phyloP scores from a whole-genome alignment of 2,888 invertebrate genomes.

The Pyrrhia umbra region DNA sequence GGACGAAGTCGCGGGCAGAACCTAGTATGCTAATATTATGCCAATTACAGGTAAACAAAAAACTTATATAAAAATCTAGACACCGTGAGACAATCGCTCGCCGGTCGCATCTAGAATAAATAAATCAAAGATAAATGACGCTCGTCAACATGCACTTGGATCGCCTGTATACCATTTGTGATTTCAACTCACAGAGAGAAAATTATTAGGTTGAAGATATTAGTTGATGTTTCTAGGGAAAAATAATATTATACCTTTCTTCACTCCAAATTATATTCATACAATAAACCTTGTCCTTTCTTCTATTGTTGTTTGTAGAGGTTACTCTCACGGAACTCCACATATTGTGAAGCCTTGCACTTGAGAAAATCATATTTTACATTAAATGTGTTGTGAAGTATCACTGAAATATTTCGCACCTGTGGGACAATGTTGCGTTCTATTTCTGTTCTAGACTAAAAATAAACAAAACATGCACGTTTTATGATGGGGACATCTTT shows the following conservation, averaged over 20 bases:
- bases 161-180: too few species aligned
- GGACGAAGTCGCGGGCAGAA: too few species aligned
- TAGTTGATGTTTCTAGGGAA: too few species aligned
- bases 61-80: too few species aligned
- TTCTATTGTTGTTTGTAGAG: constrained; percentile 27
- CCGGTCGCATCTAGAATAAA: too few species aligned
- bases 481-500: constrained; percentile 26
- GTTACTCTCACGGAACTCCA: constrained; percentile 17
- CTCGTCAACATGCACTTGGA: too few species aligned
- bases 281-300: constrained; percentile 32
- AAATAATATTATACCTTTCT: neutral
- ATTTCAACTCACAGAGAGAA: too few species aligned
- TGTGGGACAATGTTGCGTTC: constrained; percentile 18
- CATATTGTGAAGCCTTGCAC: constrained; percentile 33
- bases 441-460: constrained; percentile 10
- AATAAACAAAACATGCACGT: constrained; percentile 12
- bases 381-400: neutral
- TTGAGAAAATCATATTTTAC: constrained; percentile 31
- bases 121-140: too few species aligned
- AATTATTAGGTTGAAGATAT: too few species aligned
- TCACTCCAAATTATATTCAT: neutral
- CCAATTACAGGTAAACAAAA: too few species aligned
- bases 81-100: too few species aligned
- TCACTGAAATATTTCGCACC: constrained; percentile 35
- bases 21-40: too few species aligned